phyloP scores from a whole-genome alignment of 1,140 invertebrate species.

The Hypothenemus hampei region DNA sequence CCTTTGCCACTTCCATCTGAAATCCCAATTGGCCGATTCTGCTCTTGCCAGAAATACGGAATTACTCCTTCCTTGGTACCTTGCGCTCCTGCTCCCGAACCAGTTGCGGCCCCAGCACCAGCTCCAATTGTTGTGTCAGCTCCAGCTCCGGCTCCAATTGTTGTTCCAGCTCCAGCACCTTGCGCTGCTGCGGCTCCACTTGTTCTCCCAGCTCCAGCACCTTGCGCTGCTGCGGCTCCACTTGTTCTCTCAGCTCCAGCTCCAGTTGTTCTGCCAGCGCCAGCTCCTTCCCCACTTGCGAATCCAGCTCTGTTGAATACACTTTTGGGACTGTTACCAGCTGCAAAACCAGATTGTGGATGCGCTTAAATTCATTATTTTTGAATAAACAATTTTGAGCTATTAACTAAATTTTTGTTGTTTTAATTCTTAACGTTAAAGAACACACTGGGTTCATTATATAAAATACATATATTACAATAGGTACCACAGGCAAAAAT shows the following conservation, averaged over 20 bases:
- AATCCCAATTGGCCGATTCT: slow-evolving; percentile 14
- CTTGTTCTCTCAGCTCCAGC: neutral
- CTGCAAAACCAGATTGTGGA: neutral
- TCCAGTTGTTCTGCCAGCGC: neutral
- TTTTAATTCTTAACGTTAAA: too few species aligned
- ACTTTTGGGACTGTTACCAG: neutral
- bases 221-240: neutral
- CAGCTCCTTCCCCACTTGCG: neutral
- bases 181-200: neutral
- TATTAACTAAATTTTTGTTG: too few species aligned
- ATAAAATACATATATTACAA: too few species aligned
- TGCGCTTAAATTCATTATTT: neutral
- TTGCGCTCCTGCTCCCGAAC: neutral
- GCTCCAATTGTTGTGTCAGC: neutral
- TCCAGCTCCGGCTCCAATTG: neutral
- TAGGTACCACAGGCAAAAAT: too few species aligned
- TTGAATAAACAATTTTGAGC: too few species aligned
- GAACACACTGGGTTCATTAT: too few species aligned
- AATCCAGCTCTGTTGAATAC: neutral
- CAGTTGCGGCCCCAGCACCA: slow-evolving; percentile 1
- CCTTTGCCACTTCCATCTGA: slow-evolving; percentile 6
- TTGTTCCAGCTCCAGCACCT: slow-evolving; percentile 1
- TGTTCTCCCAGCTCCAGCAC: neutral
- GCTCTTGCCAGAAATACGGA: slow-evolving; percentile 17
- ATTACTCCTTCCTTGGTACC: slow-evolving; percentile 5